Base-by-base conservation (phyloP, 1,140 invertebrate genomes). In the Vanessa tameamea region DNA sequence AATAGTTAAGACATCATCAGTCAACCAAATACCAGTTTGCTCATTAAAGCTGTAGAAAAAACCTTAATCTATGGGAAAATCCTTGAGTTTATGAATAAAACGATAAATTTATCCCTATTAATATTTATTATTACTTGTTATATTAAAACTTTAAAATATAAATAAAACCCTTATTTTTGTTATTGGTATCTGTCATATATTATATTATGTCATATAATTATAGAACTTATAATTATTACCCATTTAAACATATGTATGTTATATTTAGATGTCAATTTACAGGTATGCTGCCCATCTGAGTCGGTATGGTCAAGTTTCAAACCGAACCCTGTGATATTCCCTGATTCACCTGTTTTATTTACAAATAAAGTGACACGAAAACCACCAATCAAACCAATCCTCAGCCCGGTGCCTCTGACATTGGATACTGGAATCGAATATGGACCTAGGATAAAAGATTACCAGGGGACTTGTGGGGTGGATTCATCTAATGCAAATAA, bases 221-320 rank as follows among this genome's bases (percentile, higher is more conserved):
- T 31, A 31, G 26, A 31, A 31, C 0, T 31, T 31, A 31, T 31
- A 31, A 31, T 31, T 31, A 31, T 31, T 31, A n/a, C 5, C 14
- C 1, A 51, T 51, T 14, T 51, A 51, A 51, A 51, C 13, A 51
- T 43, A 43, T 43, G 31, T 37, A 37, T 37, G 11, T 8, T 50
- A 50, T 50, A 50, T 50, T 50, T 37, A 37, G 7, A 37, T 37
- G 9, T 43, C 37, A 23, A 12, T n/a, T 80, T 80, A 1, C 74
- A 82, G 81, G 78, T 82, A 11, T 82, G 81, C 61, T 82, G 81
- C 64, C 81, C 81, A n/a, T 55, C 53, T 37, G 15, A 70, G 14
- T 77, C 75, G 26, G 47, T 65, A 48, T 82, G 78, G 78, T 67
- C 67, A 3, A 75, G 59, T 8, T 73, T 79, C 23, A 23, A 72